Conservation (phyloP, 1,140 invertebrate species). For the Bicyclus anynana region DNA sequence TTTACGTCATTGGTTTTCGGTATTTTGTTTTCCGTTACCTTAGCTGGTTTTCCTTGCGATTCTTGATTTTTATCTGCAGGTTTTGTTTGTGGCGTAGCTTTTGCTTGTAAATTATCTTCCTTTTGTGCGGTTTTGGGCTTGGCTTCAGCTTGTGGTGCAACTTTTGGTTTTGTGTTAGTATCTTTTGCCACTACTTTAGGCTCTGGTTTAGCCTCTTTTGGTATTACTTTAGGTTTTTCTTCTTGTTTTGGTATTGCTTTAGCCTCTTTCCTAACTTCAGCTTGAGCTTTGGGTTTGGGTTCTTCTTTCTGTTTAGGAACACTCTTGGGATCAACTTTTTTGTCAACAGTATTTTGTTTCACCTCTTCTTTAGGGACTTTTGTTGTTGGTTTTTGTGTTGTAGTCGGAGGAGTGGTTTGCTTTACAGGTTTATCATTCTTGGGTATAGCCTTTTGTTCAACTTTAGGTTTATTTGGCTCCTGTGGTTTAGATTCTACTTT, state of each 20-base stretch:
- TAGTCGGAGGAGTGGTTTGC: neutral
- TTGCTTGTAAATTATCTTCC: neutral
- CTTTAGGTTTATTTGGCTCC: slow-evolving; percentile 27
- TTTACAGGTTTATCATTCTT: slow-evolving; percentile 13
- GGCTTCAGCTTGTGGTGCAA: neutral
- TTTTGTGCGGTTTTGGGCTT: neutral
- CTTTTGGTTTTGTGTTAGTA: slow-evolving; percentile 21
- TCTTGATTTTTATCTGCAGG: neutral
- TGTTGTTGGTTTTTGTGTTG: slow-evolving; percentile 4
- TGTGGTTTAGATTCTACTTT: slow-evolving; percentile 25
- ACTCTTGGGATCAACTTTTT: slow-evolving; percentile 58
- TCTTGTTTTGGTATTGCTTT: slow-evolving; percentile 19
- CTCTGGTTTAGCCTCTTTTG: slow-evolving; percentile 17
- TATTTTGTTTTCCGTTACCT: slow-evolving; percentile 19
- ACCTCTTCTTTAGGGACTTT: slow-evolving; percentile 1
- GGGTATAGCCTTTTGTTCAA: slow-evolving; percentile 18
- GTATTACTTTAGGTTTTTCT: slow-evolving; percentile 18
- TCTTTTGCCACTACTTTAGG: slow-evolving; percentile 24
- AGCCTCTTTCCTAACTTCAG: slow-evolving; percentile 8
- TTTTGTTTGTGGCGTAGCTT: neutral
- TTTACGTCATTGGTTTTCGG: neutral
- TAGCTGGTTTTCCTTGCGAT: slow-evolving; percentile 22
- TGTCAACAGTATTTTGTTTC: slow-evolving; percentile 15
- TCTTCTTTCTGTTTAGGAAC: slow-evolving; percentile 43
- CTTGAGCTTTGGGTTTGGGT: too few relatives aligned